These are phyloP conservation scores for Pteronotus mesoamericanus DNA, from an alignment of 2,797 vertebrate genomes.

Conservation along the genomic window DNA sequence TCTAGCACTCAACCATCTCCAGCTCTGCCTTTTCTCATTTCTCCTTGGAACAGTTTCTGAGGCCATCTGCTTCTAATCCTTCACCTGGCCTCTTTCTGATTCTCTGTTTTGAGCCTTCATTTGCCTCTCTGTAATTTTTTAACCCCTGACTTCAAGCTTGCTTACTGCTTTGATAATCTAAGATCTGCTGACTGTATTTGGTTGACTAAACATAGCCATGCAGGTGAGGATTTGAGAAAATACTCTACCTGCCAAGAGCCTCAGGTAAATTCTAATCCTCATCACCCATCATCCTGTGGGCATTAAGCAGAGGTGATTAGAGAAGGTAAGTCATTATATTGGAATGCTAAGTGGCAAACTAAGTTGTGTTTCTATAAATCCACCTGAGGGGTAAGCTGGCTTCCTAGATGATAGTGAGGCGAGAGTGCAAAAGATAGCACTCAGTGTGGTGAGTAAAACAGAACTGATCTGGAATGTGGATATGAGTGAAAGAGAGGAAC, in stretches of 20 bases:
- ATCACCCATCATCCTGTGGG: neutral
- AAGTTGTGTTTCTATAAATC: neutral
- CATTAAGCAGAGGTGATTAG: neutral
- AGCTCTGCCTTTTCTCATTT: neutral
- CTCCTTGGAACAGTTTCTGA: neutral
- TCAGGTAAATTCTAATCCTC: neutral
- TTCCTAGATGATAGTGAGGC: neutral
- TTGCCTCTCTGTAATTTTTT: neutral
- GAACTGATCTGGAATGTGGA: neutral
- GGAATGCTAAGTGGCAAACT: neutral
- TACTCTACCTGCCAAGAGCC: neutral
- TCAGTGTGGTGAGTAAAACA: neutral
- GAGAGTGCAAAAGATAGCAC: neutral
- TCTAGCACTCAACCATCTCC: neutral
- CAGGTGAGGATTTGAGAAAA: neutral
- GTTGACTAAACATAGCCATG: neutral
- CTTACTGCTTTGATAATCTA: neutral
- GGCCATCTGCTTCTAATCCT: neutral
- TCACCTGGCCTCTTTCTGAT: neutral
- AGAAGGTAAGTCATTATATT: neutral
- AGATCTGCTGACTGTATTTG: neutral
- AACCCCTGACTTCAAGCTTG: neutral
- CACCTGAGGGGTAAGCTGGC: neutral
- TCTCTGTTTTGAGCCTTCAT: neutral
- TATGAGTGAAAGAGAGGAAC: neutral